Percentiles rank a stretch among this genome's conserved stretches.
phyloP scores from a whole-genome alignment of 2,888 invertebrate genomes.

The Acrocera orbiculus region DNA sequence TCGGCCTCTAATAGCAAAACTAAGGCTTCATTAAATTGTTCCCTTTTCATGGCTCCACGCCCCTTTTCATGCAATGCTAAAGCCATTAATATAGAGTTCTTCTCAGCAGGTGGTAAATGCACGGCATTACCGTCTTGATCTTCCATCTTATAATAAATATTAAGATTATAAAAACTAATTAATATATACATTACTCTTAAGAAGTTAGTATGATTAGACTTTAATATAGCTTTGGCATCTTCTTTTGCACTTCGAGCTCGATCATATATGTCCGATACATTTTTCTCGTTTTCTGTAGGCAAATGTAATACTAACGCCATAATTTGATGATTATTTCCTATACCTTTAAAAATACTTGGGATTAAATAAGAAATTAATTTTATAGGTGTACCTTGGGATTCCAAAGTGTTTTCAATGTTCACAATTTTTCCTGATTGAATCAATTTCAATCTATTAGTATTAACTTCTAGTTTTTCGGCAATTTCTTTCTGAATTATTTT shows the following conservation, averaged over 20 bases:
- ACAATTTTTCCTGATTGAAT: slow-evolving; percentile 26
- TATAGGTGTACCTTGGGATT: slow-evolving; percentile 2
- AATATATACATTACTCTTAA: not conserved
- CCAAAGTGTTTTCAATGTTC: not conserved
- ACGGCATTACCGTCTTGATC: slow-evolving; percentile 62
- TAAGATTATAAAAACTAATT: not conserved
- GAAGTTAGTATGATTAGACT: slow-evolving; percentile 22
- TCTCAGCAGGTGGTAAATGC: slow-evolving; percentile 49
- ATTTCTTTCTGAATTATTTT: slow-evolving; percentile 38
- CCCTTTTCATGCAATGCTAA: slow-evolving; percentile 70
- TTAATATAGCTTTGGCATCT: slow-evolving; percentile 37
- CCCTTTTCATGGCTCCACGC: slow-evolving; percentile 42
- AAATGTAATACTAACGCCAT: slow-evolving; percentile 39
- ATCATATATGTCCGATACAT: slow-evolving; percentile 37
- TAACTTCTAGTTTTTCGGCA: slow-evolving; percentile 32
- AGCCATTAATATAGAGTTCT: slow-evolving; percentile 51
- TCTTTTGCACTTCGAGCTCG: slow-evolving; percentile 37
- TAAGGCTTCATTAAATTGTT: slow-evolving; percentile 50
- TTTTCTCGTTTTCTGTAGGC: slow-evolving; percentile 25
- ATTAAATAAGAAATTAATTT: not conserved
- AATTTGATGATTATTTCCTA: slow-evolving; percentile 43
- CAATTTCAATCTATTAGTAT: slow-evolving; percentile 40
- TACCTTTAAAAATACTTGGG: not conserved
- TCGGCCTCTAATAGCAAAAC: slow-evolving; percentile 64
- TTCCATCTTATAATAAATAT: slow-evolving; percentile 36